These are phyloP conservation scores for Argyresthia goedartella DNA, from an alignment of 2,888 invertebrate species.

Conservation along the genomic window DNA sequence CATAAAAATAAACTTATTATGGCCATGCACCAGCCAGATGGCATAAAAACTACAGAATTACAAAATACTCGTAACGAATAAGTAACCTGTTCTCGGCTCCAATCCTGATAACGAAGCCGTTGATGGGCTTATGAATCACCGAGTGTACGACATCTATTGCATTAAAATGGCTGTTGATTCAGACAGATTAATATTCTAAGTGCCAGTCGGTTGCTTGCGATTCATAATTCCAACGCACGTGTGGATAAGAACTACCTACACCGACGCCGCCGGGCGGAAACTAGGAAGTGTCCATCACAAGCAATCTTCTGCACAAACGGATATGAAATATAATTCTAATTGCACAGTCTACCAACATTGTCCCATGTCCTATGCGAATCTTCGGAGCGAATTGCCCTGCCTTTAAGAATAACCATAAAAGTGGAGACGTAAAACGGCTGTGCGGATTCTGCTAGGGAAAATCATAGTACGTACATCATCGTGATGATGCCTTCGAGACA, in stretches of 20 bases:
- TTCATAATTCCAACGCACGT: constrained; percentile 50
- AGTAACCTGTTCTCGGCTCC: not conserved
- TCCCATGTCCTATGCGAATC: not conserved
- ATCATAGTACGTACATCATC: constrained; percentile 3
- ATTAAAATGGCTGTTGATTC: no score
- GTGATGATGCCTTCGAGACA: constrained; percentile 5
- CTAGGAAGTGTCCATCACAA: constrained; percentile 8
- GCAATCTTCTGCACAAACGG: not conserved
- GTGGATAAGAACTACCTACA: constrained; percentile 10
- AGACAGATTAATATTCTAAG: no score
- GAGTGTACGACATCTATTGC: no score
- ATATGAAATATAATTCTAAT: not conserved
- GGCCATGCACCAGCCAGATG: not conserved
- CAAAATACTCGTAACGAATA: not conserved
- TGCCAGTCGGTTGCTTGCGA: no score
- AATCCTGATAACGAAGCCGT: no score
- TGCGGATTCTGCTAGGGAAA: not conserved
- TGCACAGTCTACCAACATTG: not conserved
- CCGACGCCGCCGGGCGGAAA: not conserved
- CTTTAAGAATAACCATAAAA: not conserved
- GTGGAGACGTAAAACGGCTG: not conserved
- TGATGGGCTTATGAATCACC: no score
- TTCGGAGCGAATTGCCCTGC: not conserved
- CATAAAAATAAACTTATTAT: constrained; percentile 13
- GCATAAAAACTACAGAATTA: constrained; percentile 2